Conservation (phyloP, 2,113 vertebrate genomes). For the Ctenodactylus gundi region DNA sequence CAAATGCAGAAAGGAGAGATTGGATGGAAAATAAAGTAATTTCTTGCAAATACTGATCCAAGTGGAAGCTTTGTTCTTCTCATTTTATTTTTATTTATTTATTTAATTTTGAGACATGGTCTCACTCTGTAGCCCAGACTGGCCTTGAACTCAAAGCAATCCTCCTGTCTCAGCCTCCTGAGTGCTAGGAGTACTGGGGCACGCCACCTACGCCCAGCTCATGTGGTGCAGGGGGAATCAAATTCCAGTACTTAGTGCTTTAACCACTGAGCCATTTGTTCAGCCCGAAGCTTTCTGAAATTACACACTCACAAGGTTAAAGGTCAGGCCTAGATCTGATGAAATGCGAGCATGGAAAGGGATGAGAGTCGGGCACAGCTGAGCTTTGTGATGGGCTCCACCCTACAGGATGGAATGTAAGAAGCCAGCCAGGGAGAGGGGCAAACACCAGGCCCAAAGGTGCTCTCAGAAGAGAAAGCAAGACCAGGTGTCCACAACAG, state of each 20-base stretch:
- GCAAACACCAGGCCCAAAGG: background rate
- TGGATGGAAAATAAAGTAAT: background rate
- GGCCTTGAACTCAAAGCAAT: too few species aligned
- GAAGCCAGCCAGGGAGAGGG: background rate
- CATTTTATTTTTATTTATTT: too few species aligned
- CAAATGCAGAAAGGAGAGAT: background rate
- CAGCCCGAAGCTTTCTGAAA: background rate
- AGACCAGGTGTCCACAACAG: background rate
- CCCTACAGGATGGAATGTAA: background rate
- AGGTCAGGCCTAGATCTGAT: background rate
- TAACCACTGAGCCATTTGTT: too few species aligned
- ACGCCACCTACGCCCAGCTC: too few species aligned
- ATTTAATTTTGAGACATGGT: too few species aligned
- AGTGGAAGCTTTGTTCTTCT: too few species aligned
- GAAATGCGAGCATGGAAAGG: background rate
- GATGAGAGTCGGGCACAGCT: background rate
- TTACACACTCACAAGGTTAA: background rate
- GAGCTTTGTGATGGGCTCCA: background rate
- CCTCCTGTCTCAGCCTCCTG: too few species aligned
- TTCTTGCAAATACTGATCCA: background rate
- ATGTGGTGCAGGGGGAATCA: too few species aligned
- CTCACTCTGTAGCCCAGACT: too few species aligned
- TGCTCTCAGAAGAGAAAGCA: background rate
- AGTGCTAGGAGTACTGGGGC: too few species aligned
- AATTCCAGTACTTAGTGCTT: too few species aligned